Percentiles rank a stretch among this genome's conserved stretches.
Conservation (phyloP, 2,888 invertebrate genomes). For the Pterobdella sp. region DNA sequence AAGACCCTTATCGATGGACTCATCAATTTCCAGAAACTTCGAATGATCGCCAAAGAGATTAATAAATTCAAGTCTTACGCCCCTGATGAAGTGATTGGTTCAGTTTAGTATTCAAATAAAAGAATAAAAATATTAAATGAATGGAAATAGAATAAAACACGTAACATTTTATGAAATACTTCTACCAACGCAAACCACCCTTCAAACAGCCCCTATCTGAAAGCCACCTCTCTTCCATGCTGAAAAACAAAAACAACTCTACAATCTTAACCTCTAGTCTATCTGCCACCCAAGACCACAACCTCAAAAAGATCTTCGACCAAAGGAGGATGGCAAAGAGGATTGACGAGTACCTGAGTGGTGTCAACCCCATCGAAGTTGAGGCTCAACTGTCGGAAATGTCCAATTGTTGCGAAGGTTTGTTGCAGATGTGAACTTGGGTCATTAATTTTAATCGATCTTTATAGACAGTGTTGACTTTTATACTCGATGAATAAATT, state of each 20-base stretch:
- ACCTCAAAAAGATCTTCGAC: conserved; percentile 96
- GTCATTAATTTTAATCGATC: no score
- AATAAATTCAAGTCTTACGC: conserved; percentile 2
- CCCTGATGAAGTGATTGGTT: not conserved
- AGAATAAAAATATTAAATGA: no score
- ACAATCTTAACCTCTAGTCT: no score
- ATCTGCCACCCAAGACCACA: no score
- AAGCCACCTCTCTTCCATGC: no score
- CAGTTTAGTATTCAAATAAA: not conserved
- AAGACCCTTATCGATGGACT: conserved; percentile 50
- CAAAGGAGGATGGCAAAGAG: conserved; percentile 96
- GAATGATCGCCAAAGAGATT: conserved; percentile 97
- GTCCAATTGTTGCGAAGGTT: conserved; percentile 75
- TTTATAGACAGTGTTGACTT: no score
- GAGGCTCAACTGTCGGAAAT: conserved; percentile 80
- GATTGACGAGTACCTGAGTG: conserved; percentile 87
- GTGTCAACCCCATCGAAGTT: conserved; percentile 81
- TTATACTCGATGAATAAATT: conserved; percentile 1
- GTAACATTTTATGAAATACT: not conserved
- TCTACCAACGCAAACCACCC: not conserved
- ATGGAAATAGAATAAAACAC: no score
- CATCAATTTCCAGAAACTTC: conserved; percentile 93
- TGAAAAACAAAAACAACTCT: no score
- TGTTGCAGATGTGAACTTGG: no score
- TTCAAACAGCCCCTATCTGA: no score